Conservation (phyloP, 2,888 invertebrate species). For the Ophion slaviceki region DNA sequence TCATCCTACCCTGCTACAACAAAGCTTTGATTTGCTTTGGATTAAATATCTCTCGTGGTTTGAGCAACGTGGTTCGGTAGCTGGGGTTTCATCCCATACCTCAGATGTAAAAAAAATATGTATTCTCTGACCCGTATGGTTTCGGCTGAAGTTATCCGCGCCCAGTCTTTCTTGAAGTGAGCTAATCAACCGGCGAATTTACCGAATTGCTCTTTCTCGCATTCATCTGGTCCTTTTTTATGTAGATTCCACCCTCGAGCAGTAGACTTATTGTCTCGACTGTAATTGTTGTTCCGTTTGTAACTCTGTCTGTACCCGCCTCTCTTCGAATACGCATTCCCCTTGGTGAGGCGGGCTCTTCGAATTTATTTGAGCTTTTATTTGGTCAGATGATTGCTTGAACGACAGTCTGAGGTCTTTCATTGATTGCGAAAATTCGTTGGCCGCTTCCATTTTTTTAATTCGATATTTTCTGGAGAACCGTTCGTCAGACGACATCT, state of each 20-base stretch:
- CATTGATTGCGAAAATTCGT: too few relatives aligned
- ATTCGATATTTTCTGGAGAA: too few relatives aligned
- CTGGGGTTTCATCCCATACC: neutral
- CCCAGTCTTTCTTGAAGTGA: slow-evolving; percentile 11
- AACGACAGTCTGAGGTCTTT: too few relatives aligned
- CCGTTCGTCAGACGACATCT: too few relatives aligned
- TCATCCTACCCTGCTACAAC: slow-evolving; percentile 36
- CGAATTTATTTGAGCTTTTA: too few relatives aligned
- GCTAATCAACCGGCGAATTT: neutral
- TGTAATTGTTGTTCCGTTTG: slow-evolving; percentile 23
- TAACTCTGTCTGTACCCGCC: slow-evolving; percentile 39
- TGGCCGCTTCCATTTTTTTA: too few relatives aligned
- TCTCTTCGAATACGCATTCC: neutral
- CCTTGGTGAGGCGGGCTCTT: too few relatives aligned
- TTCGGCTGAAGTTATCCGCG: neutral
- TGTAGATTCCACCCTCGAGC: neutral
- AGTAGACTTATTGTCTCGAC: neutral
- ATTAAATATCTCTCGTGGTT: neutral
- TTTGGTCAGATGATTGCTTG: too few relatives aligned
- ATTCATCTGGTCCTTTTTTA: neutral
- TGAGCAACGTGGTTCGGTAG: neutral
- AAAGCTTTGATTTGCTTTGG: neutral
- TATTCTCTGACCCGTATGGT: neutral
- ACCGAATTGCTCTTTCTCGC: slow-evolving; percentile 40
- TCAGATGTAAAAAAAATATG: neutral